Percentiles rank a stretch among this genome's conserved stretches.
Evolutionary conservation across 2,797 vertebrate species (phyloP).

Genomic region (Merluccius polli): DNA sequence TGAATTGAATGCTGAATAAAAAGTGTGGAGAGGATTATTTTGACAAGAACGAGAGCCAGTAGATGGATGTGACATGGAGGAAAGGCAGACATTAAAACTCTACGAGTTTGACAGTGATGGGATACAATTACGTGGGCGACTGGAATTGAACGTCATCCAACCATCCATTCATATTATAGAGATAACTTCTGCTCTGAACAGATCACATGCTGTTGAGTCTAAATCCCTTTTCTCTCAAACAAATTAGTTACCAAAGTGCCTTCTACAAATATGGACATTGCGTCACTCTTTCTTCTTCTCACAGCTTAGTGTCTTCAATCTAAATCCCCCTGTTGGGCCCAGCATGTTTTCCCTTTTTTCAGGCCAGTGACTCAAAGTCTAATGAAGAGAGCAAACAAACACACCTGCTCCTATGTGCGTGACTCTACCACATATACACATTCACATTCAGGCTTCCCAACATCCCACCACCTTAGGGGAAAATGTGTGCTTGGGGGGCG

Average conservation of each 20-base stretch:
- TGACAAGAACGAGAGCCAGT: neutral
- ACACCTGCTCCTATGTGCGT: conserved; percentile 43
- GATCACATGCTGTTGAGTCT: conserved; percentile 4
- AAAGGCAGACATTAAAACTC: neutral
- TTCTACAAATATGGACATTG: neutral
- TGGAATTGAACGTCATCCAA: conserved; percentile 10
- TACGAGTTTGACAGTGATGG: conserved; percentile 3
- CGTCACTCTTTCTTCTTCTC: conserved; percentile 12
- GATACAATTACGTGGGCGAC: conserved; percentile 14
- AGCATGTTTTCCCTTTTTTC: conserved; percentile 24
- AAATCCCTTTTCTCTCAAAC: conserved; percentile 6
- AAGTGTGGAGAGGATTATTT: conserved; percentile 1
- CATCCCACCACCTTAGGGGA: conserved; percentile 29
- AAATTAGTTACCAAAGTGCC: neutral
- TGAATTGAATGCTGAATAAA: conserved; percentile 20
- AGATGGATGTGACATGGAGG: conserved; percentile 4
- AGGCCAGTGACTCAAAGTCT: conserved; percentile 28
- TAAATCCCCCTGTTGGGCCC: conserved; percentile 20
- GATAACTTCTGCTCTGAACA: conserved; percentile 24
- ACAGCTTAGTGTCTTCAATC: conserved; percentile 22
- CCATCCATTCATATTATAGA: conserved; percentile 22
- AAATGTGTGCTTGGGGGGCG: conserved; percentile 31
- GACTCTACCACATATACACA: neutral
- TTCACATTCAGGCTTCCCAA: neutral
- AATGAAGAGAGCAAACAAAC: conserved; percentile 45